Base-by-base conservation (phyloP, 2,113 vertebrate genomes). In the Myrmecophaga tridactyla region DNA sequence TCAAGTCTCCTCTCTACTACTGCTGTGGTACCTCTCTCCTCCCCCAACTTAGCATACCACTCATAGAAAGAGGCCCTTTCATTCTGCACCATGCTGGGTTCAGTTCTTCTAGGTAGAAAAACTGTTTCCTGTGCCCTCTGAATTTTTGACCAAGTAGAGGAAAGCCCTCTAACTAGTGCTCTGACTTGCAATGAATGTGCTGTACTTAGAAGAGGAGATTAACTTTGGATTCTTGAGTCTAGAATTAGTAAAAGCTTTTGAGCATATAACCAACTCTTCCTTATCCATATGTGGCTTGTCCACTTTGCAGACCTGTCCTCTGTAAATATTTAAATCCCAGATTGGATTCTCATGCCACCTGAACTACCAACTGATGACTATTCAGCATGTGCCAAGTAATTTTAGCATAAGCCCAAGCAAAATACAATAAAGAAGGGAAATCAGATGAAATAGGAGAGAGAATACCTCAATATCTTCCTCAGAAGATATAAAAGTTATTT, bases 121-220 rank as follows among this genome's bases (percentile, higher is more conserved):
- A 92, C 63, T 73, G 27, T 41, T 90, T 94, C 67, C 31, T 34
- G 12, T 43, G 56, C 39, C 60, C 77, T 96, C 43, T 87, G 36
- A 82, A 53, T 80, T 86, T 97, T 95, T 92, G 62, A 82, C 65
- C 58, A 86, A 84, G n/a, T 96, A 83, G 91, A 96, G 43, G 56
- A 89, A 92, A 96, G 41, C 23, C 41, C 83, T 93, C 41, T 93
- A 82, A 96, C 90, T 89, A 83, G 69, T 81, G 63, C 86, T 76
- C 86, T 29, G 41, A 48, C 86, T 95, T 86, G 46, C 41, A 95
- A 90, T 95, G 94, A 96, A 80, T 56, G 63, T 51, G 80, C 14
- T 89, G 25, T 86, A 31, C 31, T 63, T 86, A 73, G 90, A 96
- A 94, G 72, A 72, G 25, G 39, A 85, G 14, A 86, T 86, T 90